Base-by-base conservation (phyloP, 2,888 invertebrate species). In the Dusona sp. region DNA sequence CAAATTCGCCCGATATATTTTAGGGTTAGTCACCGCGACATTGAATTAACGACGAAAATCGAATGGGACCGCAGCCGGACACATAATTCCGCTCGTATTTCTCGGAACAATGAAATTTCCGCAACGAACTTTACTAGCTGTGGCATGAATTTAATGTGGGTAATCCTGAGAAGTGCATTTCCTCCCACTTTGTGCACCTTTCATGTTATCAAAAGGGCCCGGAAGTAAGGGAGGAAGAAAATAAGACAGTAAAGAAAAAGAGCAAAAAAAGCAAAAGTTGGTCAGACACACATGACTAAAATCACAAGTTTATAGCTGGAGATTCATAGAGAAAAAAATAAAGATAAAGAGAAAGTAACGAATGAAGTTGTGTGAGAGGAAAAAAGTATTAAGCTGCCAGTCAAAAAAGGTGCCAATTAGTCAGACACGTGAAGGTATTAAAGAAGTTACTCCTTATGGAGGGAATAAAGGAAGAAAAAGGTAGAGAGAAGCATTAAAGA, bases 21-120 rank as follows among this genome's bases (percentile, higher is more conserved):
- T 29, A 3, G 7, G 7, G 16, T 1, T 29, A 16, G 29, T 29
- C 29, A 6, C 11, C 57, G 13, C 42, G 65, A 67, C 54, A 51
- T 38, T 72, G 38, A 68, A 79, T 64, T 78, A 78, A 67, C 64
- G 13, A 42, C 48, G 74, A 73, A 61, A 81, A 45, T 51, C 33
- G 48, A 38, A 81, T 67, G 70, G 25, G 38, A 54, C 70, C 78
- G 79, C 54, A 45, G 75, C 48, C 57, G 73, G 65, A 85, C 79
- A 82, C 80, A 77, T 84, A 45, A 73, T 65, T 84, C 61, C 61
- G 57, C 75, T 83, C 86, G 83, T 81, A 82, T 81, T 51, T 22
- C 81, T 79, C 73, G 68, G 88, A 77, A 88, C 90, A 87, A 90
- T 88, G 88, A 88, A 86, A 65, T 77, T 84, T 83, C 80, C 85